Conservation (phyloP, 2,797 vertebrate genomes). For the Notoglanidium macrostoma region DNA sequence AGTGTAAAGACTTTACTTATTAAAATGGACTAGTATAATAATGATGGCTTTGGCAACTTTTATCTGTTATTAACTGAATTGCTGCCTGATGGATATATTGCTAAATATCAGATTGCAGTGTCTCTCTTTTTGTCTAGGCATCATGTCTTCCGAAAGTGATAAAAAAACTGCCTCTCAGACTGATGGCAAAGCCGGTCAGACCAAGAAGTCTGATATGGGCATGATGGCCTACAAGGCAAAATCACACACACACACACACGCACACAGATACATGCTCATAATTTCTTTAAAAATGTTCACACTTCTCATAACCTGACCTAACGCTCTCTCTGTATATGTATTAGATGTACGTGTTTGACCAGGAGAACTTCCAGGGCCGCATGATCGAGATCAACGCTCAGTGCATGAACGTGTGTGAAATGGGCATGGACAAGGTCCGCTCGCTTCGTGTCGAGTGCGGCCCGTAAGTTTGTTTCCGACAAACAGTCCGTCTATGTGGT, state of each 20-base stretch:
- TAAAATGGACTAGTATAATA: neutral
- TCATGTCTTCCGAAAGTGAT: conserved; percentile 79
- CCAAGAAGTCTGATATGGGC: conserved; percentile 80
- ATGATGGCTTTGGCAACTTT: neutral
- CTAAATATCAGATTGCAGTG: neutral
- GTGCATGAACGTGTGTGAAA: conserved; percentile 81
- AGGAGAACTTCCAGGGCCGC: conserved; percentile 86
- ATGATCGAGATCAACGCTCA: conserved; percentile 81
- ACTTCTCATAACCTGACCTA: neutral
- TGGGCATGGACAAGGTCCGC: conserved; percentile 82
- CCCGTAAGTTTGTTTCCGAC: conserved; percentile 71
- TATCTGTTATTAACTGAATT: neutral
- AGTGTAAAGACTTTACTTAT: neutral
- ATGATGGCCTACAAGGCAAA: conserved; percentile 80
- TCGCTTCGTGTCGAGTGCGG: conserved; percentile 82
- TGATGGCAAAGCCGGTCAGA: conserved; percentile 76
- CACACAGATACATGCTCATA: neutral
- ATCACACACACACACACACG: neutral
- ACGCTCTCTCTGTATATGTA: conserved; percentile 10
- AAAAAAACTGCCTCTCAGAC: conserved; percentile 81
- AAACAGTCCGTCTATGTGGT: neutral
- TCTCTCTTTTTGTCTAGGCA: conserved; percentile 62
- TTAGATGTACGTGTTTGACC: conserved; percentile 78
- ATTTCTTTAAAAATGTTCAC: no score
- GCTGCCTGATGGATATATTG: neutral